Conservation (phyloP, 2,797 vertebrate species). For the Sciurus carolinensis region DNA sequence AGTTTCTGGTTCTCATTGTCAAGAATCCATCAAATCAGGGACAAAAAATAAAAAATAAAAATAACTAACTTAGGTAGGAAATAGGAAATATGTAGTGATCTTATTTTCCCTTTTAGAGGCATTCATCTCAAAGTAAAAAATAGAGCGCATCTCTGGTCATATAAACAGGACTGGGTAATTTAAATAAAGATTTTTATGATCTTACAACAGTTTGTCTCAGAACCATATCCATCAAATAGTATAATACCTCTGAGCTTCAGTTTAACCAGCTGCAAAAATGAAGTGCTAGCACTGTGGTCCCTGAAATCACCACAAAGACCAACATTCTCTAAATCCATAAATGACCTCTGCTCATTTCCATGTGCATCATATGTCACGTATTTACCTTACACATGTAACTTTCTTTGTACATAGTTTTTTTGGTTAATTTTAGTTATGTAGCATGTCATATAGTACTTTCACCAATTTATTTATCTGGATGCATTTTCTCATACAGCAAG, state of each 20-base stretch:
- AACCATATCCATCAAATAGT: neutral
- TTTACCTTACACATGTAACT: neutral
- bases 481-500: neutral
- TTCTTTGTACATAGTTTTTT: neutral
- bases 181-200: conserved; percentile 6
- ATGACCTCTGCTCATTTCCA: neutral
- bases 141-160: neutral
- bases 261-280: neutral
- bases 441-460: neutral
- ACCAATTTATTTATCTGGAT: neutral
- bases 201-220: neutral
- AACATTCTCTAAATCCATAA: neutral
- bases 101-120: neutral
- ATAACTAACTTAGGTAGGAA: neutral
- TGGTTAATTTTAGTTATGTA: neutral
- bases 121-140: neutral
- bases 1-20: neutral
- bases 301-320: neutral
- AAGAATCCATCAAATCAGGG: neutral
- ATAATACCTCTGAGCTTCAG: neutral
- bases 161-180: neutral
- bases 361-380: neutral
- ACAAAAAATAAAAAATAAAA: neutral
- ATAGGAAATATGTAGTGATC: neutral
- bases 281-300: neutral